Conservation (phyloP, 2,888 invertebrate genomes). For the Drosophila acutilabella region DNA sequence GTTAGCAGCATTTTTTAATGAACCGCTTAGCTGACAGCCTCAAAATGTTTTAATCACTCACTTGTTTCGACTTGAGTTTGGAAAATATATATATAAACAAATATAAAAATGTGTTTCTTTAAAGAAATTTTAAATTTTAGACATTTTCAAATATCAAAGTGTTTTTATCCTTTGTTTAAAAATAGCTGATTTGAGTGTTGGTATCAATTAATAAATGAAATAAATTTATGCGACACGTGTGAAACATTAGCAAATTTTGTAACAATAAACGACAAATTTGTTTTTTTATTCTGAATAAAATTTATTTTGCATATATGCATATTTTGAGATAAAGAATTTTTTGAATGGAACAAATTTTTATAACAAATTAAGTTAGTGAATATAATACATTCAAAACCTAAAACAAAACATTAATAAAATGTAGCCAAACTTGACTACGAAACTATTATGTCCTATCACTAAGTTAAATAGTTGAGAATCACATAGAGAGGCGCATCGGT, state of each 20-base stretch:
- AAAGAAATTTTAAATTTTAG: not conserved
- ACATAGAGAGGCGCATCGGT: not conserved
- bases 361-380: not conserved
- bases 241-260: conserved; percentile 16
- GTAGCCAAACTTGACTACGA: not conserved
- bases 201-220: conserved; percentile 15
- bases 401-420: not conserved
- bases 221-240: conserved; percentile 36
- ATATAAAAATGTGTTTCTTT: not conserved
- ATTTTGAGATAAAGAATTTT: not conserved
- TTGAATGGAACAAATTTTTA: not conserved
- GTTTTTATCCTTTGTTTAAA: not conserved
- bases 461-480: conserved; percentile 4
- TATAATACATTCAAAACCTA: not conserved
- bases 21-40: conserved; percentile 59
- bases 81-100: not conserved
- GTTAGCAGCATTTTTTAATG: conserved; percentile 52
- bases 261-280: conserved; percentile 45
- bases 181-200: conserved; percentile 11
- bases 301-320: conserved; percentile 8
- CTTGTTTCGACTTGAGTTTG: conserved; percentile 15
- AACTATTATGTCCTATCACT: not conserved
- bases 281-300: not conserved
- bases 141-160: not conserved
- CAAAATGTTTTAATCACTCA: conserved; percentile 62